Base-by-base conservation (phyloP, 1,140 invertebrate species). In the Leptopilina boulardi region DNA sequence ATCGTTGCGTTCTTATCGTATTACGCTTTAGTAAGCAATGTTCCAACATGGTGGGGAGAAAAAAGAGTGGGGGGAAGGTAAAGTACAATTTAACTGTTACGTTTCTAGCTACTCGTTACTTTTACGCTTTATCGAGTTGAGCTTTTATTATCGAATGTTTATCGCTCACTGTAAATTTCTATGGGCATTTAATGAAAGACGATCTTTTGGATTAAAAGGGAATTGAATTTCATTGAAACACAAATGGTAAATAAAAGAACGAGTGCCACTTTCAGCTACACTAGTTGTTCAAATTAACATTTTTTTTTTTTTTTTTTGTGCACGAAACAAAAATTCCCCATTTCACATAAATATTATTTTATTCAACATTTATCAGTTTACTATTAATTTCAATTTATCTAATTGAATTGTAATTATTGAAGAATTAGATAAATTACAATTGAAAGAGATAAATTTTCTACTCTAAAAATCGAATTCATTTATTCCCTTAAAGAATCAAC, bases 131-230 rank as follows among this genome's bases (percentile, higher is more conserved):
- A 66, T 66, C 23, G 59, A 66, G 23, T 30, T 66, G 23, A 30
- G 59, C 59, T 66, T 66, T 66, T 66, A 66, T 66, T 30, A 66
- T 66, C 59, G 11, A 66, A 66, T 66, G 59, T 66, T 66, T 66
- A 66, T 66, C 13, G 23, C 21, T 30, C 21, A 66, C 26, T 30
- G 23, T 66, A 26, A 66, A 66, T 66, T 66, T 66, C 59, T 66
- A 66, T 66, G 26, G 59, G 11, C 23, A n/a, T 66, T 66, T 66
- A 30, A 66, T 26, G 59, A 66, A 51, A 51, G 23, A 66, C 26
- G 59, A 15, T 66, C 23, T 66, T 30, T 66, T 34, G 21, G 26
- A 30, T 66, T 66, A 26, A n/a, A 66, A 66, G 11, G 21, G 21
- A 66, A 66, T 66, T 30, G 10, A 66, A n/a, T 66, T 34, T 66